phyloP scores from a whole-genome alignment of 2,113 vertebrate species.

The Trichechus manatus region DNA sequence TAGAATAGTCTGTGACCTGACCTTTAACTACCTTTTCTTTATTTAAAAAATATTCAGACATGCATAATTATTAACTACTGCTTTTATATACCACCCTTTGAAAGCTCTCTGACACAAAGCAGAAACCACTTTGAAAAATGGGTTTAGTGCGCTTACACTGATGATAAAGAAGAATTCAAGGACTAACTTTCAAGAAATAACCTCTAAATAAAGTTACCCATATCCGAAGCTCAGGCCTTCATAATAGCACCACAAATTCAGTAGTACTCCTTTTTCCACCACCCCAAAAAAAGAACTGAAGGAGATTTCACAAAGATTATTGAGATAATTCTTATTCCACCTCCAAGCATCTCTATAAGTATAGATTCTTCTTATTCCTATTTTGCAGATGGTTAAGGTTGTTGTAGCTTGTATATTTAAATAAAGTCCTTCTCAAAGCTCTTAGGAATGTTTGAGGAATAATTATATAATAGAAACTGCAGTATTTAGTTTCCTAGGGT shows the following conservation, averaged over 20 bases:
- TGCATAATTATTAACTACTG: neutral
- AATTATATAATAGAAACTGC: neutral
- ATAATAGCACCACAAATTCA: neutral
- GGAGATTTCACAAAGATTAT: neutral
- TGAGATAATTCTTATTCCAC: neutral
- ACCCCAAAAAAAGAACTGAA: neutral
- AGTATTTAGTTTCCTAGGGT: neutral
- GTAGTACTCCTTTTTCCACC: neutral
- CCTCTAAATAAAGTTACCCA: neutral
- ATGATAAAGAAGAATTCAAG: neutral
- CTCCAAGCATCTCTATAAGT: neutral
- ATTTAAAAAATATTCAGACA: neutral
- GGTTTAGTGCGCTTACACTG: neutral
- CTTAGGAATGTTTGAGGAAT: neutral
- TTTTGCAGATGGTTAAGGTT: neutral
- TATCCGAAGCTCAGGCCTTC: neutral
- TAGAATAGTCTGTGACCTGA: neutral
- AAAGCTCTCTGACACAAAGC: neutral
- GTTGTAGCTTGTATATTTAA: neutral
- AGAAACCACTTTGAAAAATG: conserved; percentile 3
- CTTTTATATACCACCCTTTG: neutral
- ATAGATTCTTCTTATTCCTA: neutral
- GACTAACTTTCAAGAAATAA: neutral
- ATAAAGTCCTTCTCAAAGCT: neutral
- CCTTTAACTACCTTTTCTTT: neutral